Percentiles rank a stretch among this genome's conserved stretches.
phyloP scores from a whole-genome alignment of 2,888 invertebrate species.

The Lymantria monacha region DNA sequence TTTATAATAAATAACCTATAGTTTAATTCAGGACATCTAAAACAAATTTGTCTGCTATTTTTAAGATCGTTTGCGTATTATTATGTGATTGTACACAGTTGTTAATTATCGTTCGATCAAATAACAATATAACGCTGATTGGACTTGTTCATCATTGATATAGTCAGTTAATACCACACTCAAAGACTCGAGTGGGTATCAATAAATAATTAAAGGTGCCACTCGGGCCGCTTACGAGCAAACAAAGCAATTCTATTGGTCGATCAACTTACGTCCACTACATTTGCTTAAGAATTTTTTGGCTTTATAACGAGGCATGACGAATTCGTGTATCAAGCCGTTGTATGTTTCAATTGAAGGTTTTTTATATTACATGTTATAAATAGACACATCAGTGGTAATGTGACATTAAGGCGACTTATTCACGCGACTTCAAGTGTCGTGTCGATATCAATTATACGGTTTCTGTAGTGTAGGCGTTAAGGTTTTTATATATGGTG shows the following conservation, averaged over 20 bases:
- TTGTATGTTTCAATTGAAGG: slow-evolving; percentile 31
- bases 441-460: neutral
- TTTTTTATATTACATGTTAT: slow-evolving; percentile 9
- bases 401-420: slow-evolving; percentile 10
- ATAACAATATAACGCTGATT: slow-evolving; percentile 20
- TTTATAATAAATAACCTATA: no score
- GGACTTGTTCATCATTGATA: slow-evolving; percentile 22
- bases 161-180: slow-evolving; percentile 36
- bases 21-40: no score
- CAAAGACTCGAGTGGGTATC: slow-evolving; percentile 37
- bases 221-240: slow-evolving; percentile 41
- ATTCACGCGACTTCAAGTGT: slow-evolving; percentile 1
- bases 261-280: slow-evolving; percentile 25
- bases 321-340: slow-evolving; percentile 30
- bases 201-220: slow-evolving; percentile 55
- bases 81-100: neutral
- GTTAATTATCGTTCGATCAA: neutral
- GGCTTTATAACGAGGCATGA: slow-evolving; percentile 29
- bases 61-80: neutral
- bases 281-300: slow-evolving; percentile 32
- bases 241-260: slow-evolving; percentile 41
- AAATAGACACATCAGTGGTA: slow-evolving; percentile 15
- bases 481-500: neutral
- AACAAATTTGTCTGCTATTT: no score
- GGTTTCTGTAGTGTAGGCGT: neutral